phyloP scores from a whole-genome alignment of 2,797 vertebrate species.

The Mormyrops boulengeri region DNA sequence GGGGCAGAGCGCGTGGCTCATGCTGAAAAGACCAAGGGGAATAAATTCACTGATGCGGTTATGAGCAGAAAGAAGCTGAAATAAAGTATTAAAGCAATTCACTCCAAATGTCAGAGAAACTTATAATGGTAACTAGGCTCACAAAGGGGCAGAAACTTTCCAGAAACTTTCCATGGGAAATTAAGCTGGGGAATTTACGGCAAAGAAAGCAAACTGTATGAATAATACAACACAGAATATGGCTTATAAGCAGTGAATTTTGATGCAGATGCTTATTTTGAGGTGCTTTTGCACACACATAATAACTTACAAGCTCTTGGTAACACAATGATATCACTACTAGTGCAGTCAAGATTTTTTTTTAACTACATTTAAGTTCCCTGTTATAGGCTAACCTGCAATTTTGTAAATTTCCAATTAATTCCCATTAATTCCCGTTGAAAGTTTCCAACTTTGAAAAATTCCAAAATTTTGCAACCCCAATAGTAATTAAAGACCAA shows the following conservation, averaged over 20 bases:
- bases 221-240: not conserved
- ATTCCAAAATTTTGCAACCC: not conserved
- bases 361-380: not conserved
- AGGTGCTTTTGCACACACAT: not conserved
- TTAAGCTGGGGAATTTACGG: not conserved
- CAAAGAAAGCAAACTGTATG: not conserved
- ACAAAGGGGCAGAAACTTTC: not conserved
- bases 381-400: not conserved
- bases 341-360: not conserved
- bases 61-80: not conserved
- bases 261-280: not conserved
- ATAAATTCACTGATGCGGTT: not conserved
- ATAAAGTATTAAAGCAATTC: not conserved
- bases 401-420: not conserved
- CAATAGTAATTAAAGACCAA: not conserved
- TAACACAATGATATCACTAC: not conserved
- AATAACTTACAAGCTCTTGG: not conserved
- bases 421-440: not conserved
- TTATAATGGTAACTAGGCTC: not conserved
- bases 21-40: conserved; percentile 54
- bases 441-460: not conserved
- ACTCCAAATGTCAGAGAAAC: not conserved
- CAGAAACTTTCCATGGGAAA: not conserved
- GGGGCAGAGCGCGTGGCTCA: conserved; percentile 74
- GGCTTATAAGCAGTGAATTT: not conserved